A percentile compares a stretch with the other conserved stretches of the same genome.
These are phyloP conservation scores for Pogona vitticeps DNA, from an alignment of 2,113 vertebrate genomes.

Conservation along the genomic window DNA sequence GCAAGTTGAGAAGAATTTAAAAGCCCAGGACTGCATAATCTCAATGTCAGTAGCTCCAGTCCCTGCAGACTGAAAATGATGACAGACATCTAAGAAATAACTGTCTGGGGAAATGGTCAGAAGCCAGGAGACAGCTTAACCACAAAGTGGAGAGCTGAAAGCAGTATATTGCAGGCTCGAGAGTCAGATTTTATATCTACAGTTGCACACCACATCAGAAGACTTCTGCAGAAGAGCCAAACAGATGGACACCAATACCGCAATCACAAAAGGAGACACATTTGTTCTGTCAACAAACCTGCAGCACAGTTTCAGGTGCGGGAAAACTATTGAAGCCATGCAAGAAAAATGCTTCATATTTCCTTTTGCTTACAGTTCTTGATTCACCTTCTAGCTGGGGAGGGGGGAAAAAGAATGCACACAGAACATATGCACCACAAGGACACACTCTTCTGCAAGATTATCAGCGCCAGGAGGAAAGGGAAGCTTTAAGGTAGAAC, in stretches of 20 bases:
- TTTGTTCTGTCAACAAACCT: background rate
- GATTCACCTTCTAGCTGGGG: background rate
- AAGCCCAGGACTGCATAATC: background rate
- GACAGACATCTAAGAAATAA: background rate
- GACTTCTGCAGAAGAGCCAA: constrained; percentile 10
- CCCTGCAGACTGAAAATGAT: constrained; percentile 14
- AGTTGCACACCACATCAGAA: background rate
- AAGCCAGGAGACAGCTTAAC: background rate
- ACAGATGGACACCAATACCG: background rate
- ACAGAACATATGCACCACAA: background rate
- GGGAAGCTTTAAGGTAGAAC: background rate
- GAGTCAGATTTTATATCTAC: background rate
- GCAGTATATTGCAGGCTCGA: background rate
- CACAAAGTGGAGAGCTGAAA: background rate
- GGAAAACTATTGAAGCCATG: constrained; percentile 22
- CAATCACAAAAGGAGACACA: constrained; percentile 38
- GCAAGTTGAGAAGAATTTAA: background rate
- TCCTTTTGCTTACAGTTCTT: background rate
- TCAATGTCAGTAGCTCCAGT: constrained; percentile 1
- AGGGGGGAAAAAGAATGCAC: background rate
- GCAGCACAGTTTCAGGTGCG: constrained; percentile 25
- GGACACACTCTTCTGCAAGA: background rate
- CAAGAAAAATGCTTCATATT: background rate
- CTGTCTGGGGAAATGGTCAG: background rate
- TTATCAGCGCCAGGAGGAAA: background rate